A percentile compares a stretch with the other conserved stretches of the same genome.
phyloP scores from a whole-genome alignment of 2,888 invertebrate genomes.

The Orgyia antiqua region DNA sequence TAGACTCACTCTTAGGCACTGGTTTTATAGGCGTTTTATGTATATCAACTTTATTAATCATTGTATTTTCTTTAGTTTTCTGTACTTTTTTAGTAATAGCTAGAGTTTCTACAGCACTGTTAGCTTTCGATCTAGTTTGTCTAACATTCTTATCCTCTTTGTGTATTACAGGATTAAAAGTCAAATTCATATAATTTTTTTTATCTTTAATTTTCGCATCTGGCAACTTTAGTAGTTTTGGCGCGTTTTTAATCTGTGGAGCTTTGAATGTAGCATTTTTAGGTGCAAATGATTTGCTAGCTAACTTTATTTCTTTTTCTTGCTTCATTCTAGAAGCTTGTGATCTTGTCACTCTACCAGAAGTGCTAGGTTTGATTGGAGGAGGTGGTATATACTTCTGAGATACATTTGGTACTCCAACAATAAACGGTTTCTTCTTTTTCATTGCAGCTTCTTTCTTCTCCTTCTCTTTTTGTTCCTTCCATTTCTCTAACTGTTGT shows the following conservation, averaged over 20 bases:
- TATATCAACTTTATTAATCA: constrained; percentile 10
- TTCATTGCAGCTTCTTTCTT: constrained; percentile 44
- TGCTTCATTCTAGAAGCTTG: constrained; percentile 30
- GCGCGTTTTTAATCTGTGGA: constrained; percentile 42
- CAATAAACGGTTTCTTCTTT: constrained; percentile 61
- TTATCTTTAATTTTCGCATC: constrained; percentile 23
- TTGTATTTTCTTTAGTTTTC: constrained; percentile 15
- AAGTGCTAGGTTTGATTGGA: constrained; percentile 42
- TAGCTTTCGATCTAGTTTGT: constrained; percentile 13
- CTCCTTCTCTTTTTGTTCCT: constrained; percentile 56
- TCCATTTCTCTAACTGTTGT: constrained; percentile 62
- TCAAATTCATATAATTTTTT: constrained; percentile 25
- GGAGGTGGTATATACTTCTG: constrained; percentile 50
- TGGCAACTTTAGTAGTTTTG: constrained; percentile 34
- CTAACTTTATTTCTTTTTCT: constrained; percentile 12
- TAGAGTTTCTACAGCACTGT: constrained; percentile 15
- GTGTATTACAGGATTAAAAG: constrained; percentile 35
- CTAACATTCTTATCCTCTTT: constrained; percentile 14
- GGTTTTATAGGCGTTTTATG: constrained; percentile 39
- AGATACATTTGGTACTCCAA: constrained; percentile 44
- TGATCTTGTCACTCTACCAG: constrained; percentile 58
- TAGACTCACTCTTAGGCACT: constrained; percentile 57
- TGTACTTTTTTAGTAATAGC: constrained; percentile 13
- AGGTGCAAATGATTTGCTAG: constrained; percentile 69
- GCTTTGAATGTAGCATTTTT: constrained; percentile 70